Conservation (phyloP, 2,888 invertebrate genomes). For the Craniophora ligustri region DNA sequence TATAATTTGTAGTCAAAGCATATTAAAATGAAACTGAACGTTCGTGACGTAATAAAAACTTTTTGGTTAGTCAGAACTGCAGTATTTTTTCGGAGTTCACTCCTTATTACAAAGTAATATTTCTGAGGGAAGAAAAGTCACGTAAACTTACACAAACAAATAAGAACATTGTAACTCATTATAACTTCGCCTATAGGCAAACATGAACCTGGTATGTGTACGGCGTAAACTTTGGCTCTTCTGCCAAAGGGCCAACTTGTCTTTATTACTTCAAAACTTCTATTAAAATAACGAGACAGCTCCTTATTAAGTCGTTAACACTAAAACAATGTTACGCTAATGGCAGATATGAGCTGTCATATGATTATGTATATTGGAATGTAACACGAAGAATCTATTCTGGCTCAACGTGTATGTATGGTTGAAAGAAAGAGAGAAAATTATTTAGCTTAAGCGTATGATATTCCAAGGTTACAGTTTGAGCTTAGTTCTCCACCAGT, state of each 20-base stretch:
- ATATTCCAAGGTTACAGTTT: too few species aligned
- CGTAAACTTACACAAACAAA: conserved; percentile 63
- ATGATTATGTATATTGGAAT: conserved; percentile 9
- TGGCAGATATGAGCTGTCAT: conserved; percentile 13
- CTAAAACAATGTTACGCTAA: conserved; percentile 39
- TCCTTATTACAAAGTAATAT: conserved; percentile 57
- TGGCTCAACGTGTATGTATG: too few species aligned
- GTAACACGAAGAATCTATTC: too few species aligned
- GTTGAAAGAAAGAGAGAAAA: too few species aligned
- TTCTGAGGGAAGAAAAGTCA: conserved; percentile 58
- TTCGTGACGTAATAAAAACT: conserved; percentile 17
- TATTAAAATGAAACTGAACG: conserved; percentile 4
- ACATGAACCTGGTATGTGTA: conserved; percentile 55
- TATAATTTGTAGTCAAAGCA: not conserved
- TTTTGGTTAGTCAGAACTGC: conserved; percentile 45
- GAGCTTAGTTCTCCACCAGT: too few species aligned
- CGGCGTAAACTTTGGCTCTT: conserved; percentile 52
- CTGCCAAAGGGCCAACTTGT: conserved; percentile 45
- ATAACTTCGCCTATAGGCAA: conserved; percentile 66
- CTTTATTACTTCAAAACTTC: conserved; percentile 58
- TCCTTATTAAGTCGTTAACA: conserved; percentile 49
- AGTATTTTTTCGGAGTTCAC: conserved; percentile 46
- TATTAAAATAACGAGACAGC: conserved; percentile 51
- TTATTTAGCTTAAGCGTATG: too few species aligned
- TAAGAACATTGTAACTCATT: conserved; percentile 68